Base-by-base conservation (phyloP, 1,140 invertebrate species). In the Melitaea cinxia region DNA sequence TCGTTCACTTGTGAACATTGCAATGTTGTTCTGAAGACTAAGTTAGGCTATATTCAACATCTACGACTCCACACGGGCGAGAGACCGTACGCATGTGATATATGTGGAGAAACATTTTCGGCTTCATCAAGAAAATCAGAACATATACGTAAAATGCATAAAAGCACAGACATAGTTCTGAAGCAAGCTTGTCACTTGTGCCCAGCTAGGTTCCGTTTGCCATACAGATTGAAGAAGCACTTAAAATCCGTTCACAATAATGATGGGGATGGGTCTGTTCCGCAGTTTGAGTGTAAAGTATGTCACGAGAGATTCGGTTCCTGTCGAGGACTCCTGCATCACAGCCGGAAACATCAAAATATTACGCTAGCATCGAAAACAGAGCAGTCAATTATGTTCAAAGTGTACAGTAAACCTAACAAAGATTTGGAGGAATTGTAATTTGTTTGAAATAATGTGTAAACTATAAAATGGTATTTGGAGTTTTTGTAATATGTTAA, bases 111-210 rank as follows among this genome's bases (percentile, higher is more conserved):
- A 53, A 69, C 79, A 0, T 89, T 89, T 52, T 77, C 78, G 0
- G 80, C 83, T 0, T 87, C 86, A 0, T 89, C 86, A 0, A 69
- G 84, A 54, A 57, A 80, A 4, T 89, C 86, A 0, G 83, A 85
- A 56, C 86, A 89, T 49, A 73, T 89, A n/a, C 65, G 78, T 1
- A 85, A 73, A 45, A 42, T 42, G 2, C 84, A 89, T 53, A 81
- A 73, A 23, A 62, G 39, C 0, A n/a, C 59, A 0, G 70, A 78
- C 21, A 65, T 68, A 1, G 49, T 74, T 9, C 37, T 87, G 26
- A 86, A 77, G 28, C 81, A 89, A 50, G 70, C 56, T 0, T 89
- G 86, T 42, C 55, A 73, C 0, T 56, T 74, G 4, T 89, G 86
- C 61, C 75, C 83, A 0, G 86, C 86, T 1, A 72, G 59, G 9